Base-by-base conservation (phyloP, 2,113 vertebrate genomes). In the Mustelus asterias region DNA sequence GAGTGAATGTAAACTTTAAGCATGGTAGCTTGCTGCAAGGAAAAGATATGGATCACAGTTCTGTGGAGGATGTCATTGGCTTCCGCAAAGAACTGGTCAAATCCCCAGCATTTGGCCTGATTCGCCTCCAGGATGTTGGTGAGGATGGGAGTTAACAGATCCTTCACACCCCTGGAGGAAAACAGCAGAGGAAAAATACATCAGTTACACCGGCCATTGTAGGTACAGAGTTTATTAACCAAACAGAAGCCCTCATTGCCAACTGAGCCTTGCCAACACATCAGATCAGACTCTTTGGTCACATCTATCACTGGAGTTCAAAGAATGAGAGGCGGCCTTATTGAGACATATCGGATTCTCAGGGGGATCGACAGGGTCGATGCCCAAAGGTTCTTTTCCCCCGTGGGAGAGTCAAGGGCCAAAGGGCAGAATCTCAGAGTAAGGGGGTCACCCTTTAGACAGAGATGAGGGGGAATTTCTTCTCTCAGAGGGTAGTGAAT, bases 11-110 rank as follows among this genome's bases (percentile, higher is more conserved):
- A 99, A 96, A 99, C 76, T 7, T 96, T 97, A 58, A 98, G 98
- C 5, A 97, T 96, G 95, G 96, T 96, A 0, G 98, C 98, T 96
- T 99, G 98, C 72, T 98, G 97, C 96, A 99, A 97, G 76, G 98
- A 98, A 97, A 99, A 99, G 95, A 99, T 96, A 0, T 99, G 98
- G 33, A 99, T 95, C 0, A 98, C 96, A 0, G 97, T 97, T 5
- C 98, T 97, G 95, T 99, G 98, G 96, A 99, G 96, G 96, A 99
- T 98, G 96, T 99, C 98, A 0, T 97, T 99, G 96, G 98, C 98
- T 96, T 98, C 98, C 0, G 97, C 98, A 14, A 99, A 99, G 96
- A 99, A 99, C 97, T 99, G 98, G 96, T 99, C 98, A 1, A 99
- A 99, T 0, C 98, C 98, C 99, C 99, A 99, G 96, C 98, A 99